Evolutionary conservation across 2,797 vertebrate species (phyloP).

Genomic region (Thalassophryne amazonica): DNA sequence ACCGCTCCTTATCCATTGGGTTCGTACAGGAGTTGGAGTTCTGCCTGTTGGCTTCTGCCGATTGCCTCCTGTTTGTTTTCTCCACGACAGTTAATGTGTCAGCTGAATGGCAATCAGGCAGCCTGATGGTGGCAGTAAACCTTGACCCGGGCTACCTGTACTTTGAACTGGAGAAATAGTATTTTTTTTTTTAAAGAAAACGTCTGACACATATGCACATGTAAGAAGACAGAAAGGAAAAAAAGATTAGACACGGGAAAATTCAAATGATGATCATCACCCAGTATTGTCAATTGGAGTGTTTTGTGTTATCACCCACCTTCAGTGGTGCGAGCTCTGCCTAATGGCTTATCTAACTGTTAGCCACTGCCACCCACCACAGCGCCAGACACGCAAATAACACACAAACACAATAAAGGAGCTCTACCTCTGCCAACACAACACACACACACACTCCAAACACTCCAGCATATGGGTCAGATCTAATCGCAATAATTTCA

Average conservation of each 20-base stretch:
- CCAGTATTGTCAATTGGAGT: constrained; percentile 34
- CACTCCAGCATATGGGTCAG: constrained; percentile 72
- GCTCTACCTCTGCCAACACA: constrained; percentile 34
- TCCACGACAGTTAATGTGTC: constrained; percentile 58
- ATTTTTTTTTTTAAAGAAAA: no score
- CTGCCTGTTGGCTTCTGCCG: constrained; percentile 43
- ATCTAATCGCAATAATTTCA: constrained; percentile 78
- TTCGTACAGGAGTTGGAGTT: constrained; percentile 40
- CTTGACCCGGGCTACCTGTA: constrained; percentile 47
- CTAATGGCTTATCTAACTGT: constrained; percentile 49
- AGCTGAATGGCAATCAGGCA: constrained; percentile 60
- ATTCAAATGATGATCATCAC: constrained; percentile 20
- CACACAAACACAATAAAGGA: constrained; percentile 44
- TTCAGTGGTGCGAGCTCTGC: constrained; percentile 23
- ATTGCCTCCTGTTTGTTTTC: constrained; percentile 60
- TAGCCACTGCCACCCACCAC: constrained; percentile 45
- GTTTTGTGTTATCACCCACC: constrained; percentile 40
- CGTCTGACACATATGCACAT: no score
- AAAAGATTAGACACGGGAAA: constrained; percentile 3
- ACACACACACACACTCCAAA: constrained; percentile 43
- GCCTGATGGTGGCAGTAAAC: constrained; percentile 48
- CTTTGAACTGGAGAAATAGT: constrained; percentile 55
- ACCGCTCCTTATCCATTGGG: constrained; percentile 33
- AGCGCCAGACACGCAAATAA: constrained; percentile 17
- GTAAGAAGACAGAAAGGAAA: background rate